Base-by-base conservation (phyloP, 2,888 invertebrate genomes). In the Sabellastarte sp. region DNA sequence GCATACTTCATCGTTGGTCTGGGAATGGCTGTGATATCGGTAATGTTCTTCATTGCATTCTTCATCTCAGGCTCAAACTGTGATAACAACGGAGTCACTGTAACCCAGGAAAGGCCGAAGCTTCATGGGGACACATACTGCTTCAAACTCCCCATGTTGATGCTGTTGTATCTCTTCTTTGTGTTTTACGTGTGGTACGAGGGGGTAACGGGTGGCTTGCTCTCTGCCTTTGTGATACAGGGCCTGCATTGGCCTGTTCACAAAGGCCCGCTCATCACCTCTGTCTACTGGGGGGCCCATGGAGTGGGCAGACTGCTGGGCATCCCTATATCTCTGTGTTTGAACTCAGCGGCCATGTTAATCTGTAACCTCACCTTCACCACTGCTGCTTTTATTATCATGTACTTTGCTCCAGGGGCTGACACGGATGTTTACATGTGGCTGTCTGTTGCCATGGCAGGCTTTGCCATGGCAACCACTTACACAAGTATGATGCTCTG, bases 201-300 rank as follows among this genome's bases (percentile, higher is more conserved):
- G 28, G 28, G 41, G 3, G 33, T 20, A 5, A 5, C 10, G 3
- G 5, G 10, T 5, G n/a, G 24, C 3, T 59, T 41, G 4, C 32
- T 59, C 28, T 4, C 59, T n/a, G 10, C 28, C 10, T 59, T 59
- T 26, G 59, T 59, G 5, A 28, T 59, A 3, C 32, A 59, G 28
- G 59, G 59, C 5, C 41, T 59, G 41, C 15, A 26, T 4, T 52
- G 50, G 52, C 4, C 24, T 4, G 28, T 24, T 15, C 4, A 20
- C n/a, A 28, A 50, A 3, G 60, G 60, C n/a, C n/a, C 60, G 3
- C 31, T 52, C 20, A 52, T 60, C 3, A 52, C 60, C 20, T 50
- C 52, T 5, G 10, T 20, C 10, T 50, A 28, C 30, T 60, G 31
- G 26, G 60, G 29, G 29, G 26, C 51, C 10, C 50, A 26, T 5